Evolutionary conservation across 2,113 vertebrate genomes (phyloP).

Genomic region (Mirounga angustirostris): DNA sequence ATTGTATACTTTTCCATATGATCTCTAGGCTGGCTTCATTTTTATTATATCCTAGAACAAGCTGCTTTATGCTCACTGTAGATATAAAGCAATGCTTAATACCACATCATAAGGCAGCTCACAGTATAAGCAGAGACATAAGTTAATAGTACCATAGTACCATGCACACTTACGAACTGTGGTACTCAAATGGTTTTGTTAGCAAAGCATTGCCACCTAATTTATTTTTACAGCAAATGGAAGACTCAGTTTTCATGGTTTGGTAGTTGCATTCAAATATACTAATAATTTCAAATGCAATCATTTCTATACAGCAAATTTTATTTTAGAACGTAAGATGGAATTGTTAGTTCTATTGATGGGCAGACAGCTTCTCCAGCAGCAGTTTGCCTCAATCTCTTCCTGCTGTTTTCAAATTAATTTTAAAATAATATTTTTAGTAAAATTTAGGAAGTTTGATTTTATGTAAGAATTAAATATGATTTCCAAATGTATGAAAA

Average conservation of each 20-base stretch:
- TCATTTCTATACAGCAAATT: conserved; percentile 79
- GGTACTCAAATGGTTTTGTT: conserved; percentile 83
- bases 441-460: neutral
- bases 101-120: conserved; percentile 79
- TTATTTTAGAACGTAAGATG: conserved; percentile 79
- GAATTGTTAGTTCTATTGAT: conserved; percentile 75
- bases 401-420: neutral
- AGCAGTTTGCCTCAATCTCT: conserved; percentile 41
- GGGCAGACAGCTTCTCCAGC: conserved; percentile 70
- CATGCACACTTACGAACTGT: conserved; percentile 87
- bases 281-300: conserved; percentile 84
- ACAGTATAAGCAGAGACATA: conserved; percentile 84
- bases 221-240: conserved; percentile 88
- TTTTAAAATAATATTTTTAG: neutral
- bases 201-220: conserved; percentile 85
- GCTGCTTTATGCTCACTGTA: conserved; percentile 84
- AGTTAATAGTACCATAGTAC: conserved; percentile 80
- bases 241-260: conserved; percentile 85
- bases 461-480: conserved; percentile 38
- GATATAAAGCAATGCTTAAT: conserved; percentile 82
- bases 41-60: conserved; percentile 87
- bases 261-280: conserved; percentile 87
- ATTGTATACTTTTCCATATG: conserved; percentile 86
- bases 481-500: neutral
- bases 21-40: conserved; percentile 83